These are phyloP conservation scores for Labroides dimidiatus DNA, from an alignment of 2,797 vertebrate genomes.

Conservation along the genomic window DNA sequence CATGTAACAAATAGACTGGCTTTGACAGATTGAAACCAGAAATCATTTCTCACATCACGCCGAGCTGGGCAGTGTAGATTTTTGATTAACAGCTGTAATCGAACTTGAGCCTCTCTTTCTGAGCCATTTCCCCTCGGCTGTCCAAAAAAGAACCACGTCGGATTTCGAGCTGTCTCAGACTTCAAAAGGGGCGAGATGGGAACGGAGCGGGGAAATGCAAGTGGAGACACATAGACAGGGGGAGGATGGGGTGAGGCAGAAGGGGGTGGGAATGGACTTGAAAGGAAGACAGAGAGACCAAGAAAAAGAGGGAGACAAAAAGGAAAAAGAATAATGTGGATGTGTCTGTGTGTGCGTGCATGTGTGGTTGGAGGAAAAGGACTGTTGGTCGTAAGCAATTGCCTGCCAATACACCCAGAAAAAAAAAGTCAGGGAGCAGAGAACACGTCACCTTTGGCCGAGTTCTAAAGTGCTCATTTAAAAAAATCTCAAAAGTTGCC, in stretches of 20 bases:
- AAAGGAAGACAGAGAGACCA: conserved; percentile 68
- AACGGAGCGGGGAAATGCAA: conserved; percentile 67
- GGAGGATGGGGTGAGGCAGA: conserved; percentile 41
- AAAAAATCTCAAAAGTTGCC: conserved; percentile 68
- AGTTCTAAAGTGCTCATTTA: conserved; percentile 73
- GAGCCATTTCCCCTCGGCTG: conserved; percentile 74
- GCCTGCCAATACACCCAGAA: conserved; percentile 52
- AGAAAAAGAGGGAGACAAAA: conserved; percentile 60
- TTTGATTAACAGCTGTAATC: conserved; percentile 81
- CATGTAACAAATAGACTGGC: conserved; percentile 50
- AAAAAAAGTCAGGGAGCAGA: conserved; percentile 49
- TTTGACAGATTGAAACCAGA: conserved; percentile 69
- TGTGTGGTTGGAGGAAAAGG: conserved; percentile 49
- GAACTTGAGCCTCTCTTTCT: conserved; percentile 75
- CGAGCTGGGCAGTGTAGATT: conserved; percentile 68
- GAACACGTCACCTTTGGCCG: conserved; percentile 66
- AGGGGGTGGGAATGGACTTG: conserved; percentile 64
- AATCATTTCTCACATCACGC: conserved; percentile 76
- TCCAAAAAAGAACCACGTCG: conserved; percentile 70
- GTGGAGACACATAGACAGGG: conserved; percentile 61
- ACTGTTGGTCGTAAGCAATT: conserved; percentile 62
- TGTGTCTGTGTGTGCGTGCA: conserved; percentile 23
- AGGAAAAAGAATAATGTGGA: conserved; percentile 13
- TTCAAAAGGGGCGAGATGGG: conserved; percentile 78
- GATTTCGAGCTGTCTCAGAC: conserved; percentile 78